A percentile compares a stretch with the other conserved stretches of the same genome.
phyloP scores from a whole-genome alignment of 2,888 invertebrate species.

The Trichacis sp. region DNA sequence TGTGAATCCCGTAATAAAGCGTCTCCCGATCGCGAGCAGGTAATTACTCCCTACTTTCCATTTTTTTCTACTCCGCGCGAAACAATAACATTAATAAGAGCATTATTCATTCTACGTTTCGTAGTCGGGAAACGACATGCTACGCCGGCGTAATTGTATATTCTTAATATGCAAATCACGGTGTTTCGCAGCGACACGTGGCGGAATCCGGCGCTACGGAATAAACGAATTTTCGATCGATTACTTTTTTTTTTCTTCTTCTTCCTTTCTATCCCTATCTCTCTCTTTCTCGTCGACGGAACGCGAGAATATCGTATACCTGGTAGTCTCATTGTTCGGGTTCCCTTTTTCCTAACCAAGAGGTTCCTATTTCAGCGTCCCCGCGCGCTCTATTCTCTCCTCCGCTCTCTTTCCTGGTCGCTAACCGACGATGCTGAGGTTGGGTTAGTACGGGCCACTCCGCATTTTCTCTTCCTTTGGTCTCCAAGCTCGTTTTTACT shows the following conservation, averaged over 20 bases:
- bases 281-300: not conserved
- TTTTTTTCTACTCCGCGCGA: not conserved
- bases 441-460: constrained; percentile 12
- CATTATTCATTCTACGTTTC: not conserved
- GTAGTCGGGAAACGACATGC: constrained; percentile 6
- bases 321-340: constrained; percentile 38
- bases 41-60: not conserved
- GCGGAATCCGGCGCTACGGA: constrained; percentile 12
- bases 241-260: constrained; percentile 12
- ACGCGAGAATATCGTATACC: constrained; percentile 24
- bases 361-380: constrained; percentile 39
- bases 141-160: constrained; percentile 7
- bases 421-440: constrained; percentile 24
- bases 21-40: not conserved
- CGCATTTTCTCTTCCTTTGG: constrained; percentile 7
- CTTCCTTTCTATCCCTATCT: too few relatives aligned
- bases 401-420: constrained; percentile 20
- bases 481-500: constrained; percentile 13
- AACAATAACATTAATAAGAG: not conserved
- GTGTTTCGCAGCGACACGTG: constrained; percentile 3
- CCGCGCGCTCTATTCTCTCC: constrained; percentile 33
- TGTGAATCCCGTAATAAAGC: too few relatives aligned
- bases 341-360: constrained; percentile 34
- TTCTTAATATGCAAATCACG: constrained; percentile 12
- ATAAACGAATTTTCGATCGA: constrained; percentile 39